Base-by-base conservation (phyloP, 2,797 vertebrate genomes). In the Remorina albescens region DNA sequence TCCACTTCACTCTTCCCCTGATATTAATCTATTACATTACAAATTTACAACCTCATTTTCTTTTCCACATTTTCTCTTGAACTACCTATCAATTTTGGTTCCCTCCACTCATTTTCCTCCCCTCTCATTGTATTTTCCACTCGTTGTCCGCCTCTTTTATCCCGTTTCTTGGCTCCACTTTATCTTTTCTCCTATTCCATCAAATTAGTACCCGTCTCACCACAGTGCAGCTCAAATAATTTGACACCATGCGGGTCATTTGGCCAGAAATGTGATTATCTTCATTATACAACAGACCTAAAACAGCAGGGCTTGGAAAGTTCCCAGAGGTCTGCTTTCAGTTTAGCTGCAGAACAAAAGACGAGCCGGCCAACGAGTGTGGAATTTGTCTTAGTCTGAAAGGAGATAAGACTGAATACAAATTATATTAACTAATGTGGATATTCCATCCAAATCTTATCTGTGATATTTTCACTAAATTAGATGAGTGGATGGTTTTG, bases 361-460 rank as follows among this genome's bases (percentile, higher is more conserved):
- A 41, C 21, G 8, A 65, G 44, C 54, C 51, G 25, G 26, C 19
- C 58, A 18, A 54, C 66, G 34, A 53, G n/a, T 46, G 4, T 53
- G 49, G 23, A 30, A 39, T 50, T 39, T 64, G 37, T 71, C 2
- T 32, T 19, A 12, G 7, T 58, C 23, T 53, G 4, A 30, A 1
- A 6, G 7, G 25, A 46, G 50, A 51, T 56, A 8, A 47, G 18
- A 47, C 18, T 1, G 18, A 8, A 44, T 37, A 13, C 16, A 58
- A 30, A 50, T 37, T 41, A 10, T 56, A 49, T 11, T 51, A 23
- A 63, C 28, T 62, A 2, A n/a, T 18, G 26, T 13, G 26, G 42
- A 25, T 12, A 25, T 59, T 44, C 59, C 23, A 30, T 57, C 28
- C 13, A n/a, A 34, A 66, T 15, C 39, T 41, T 13, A 41, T 41